These are phyloP conservation scores for Epinephelus awoara DNA, from an alignment of 2,797 vertebrate genomes.

Conservation along the genomic window DNA sequence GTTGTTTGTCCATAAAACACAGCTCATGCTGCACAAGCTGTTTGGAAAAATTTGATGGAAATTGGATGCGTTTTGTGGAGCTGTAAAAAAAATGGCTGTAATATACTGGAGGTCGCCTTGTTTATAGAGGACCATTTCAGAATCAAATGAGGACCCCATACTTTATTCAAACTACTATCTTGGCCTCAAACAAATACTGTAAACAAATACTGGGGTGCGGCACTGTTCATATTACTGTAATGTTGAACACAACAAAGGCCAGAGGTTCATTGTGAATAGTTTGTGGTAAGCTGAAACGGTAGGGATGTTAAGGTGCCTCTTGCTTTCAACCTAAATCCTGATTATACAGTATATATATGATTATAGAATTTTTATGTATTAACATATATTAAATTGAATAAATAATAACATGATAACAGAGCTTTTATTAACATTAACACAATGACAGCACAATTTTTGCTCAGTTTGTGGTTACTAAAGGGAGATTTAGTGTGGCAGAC, in stretches of 20 bases:
- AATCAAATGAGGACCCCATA: neutral
- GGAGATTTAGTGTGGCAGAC: too few species aligned
- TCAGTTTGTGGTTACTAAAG: too few species aligned
- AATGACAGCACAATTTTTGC: too few species aligned
- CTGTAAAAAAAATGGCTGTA: constrained; percentile 21
- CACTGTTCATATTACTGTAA: neutral
- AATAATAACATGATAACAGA: too few species aligned
- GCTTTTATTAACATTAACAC: too few species aligned
- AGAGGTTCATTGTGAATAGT: neutral
- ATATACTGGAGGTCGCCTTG: neutral
- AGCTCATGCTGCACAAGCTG: constrained; percentile 25
- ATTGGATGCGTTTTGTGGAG: constrained; percentile 27
- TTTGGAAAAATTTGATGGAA: constrained; percentile 26
- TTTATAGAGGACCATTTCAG: neutral
- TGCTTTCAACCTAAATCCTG: neutral
- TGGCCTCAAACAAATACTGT: neutral
- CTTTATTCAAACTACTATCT: neutral
- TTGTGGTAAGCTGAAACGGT: neutral
- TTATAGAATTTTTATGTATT: too few species aligned
- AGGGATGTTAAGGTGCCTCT: neutral
- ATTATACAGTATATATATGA: neutral
- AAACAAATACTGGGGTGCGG: neutral
- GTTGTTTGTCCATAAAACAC: constrained; percentile 40
- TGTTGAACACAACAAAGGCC: too few species aligned
- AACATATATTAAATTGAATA: too few species aligned